Base-by-base conservation (phyloP, 1,140 invertebrate genomes). In the Zaprionus tsacasi region DNA sequence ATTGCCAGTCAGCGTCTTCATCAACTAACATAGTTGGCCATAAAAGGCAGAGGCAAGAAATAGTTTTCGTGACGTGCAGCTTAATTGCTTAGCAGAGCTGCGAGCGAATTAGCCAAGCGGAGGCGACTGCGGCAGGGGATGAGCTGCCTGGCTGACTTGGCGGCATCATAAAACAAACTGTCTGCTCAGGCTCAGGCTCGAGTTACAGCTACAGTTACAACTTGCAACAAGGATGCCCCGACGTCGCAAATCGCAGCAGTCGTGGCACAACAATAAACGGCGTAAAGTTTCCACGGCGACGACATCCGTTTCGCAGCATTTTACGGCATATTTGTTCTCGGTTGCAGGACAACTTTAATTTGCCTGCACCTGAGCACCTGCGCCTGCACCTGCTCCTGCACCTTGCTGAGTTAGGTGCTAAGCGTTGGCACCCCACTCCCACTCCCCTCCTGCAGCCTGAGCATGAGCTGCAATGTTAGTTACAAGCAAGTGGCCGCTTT, bases 191-290 rank as follows among this genome's bases (percentile, higher is more conserved):
- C 64, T 40, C 33, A 71, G 38, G 13, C 48, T 60, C 36, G 63
- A 57, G 56, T 43, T 43, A 12, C 27, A 57, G 74, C 56, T 63
- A 40, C 27, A 57, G 74, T 50, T 63, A 40, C 58, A 40, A 70
- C 25, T 57, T 57, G 35, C 55, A 50, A 30, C 36, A 21, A 54
- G 61, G 59, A 35, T 25, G 50, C 43, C 76, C 73, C 70, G 78
- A 75, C 68, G 70, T 73, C 77, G 83, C 77, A 87, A 88, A 78
- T 73, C 68, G 60, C 73, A 67, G 64, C 80, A 78, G 77, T 78
- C 76, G 85, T 83, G 83, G 88, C 83, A 45, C 40, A 80, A 87
- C 83, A 87, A 87, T 81, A 87, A 88, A 88, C 70, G 80, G 55
- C 61, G 40, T 60, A 87, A 88, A 83, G 73, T 87, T 87, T 86